These are phyloP conservation scores for Acronicta leporina DNA, from an alignment of 2,888 invertebrate species.

Conservation along the genomic window DNA sequence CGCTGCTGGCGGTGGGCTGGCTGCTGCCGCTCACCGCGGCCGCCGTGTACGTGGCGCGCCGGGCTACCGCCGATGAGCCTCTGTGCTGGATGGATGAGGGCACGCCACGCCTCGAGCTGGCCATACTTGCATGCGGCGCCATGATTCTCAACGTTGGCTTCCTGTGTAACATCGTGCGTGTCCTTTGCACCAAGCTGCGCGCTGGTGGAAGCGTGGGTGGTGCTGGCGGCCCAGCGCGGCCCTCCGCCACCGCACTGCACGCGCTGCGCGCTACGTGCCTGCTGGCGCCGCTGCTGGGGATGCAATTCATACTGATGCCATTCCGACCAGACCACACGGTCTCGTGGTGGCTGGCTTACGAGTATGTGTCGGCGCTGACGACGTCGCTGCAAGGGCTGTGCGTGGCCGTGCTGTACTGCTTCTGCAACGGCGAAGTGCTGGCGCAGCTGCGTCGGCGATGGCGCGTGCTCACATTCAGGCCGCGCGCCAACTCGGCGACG, in stretches of 20 bases:
- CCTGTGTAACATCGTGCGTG: constrained; percentile 96
- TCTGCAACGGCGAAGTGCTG: constrained; percentile 98
- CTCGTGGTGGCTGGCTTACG: constrained; percentile 94
- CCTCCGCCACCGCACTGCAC: constrained; percentile 92
- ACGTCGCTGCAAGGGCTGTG: constrained; percentile 97
- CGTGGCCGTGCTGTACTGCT: constrained; percentile 97
- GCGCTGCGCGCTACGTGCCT: constrained; percentile 95
- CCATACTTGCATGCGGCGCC: constrained; percentile 93
- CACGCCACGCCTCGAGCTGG: constrained; percentile 92
- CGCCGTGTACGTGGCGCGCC: constrained; percentile 91
- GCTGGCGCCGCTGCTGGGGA: constrained; percentile 96
- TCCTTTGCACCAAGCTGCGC: constrained; percentile 94
- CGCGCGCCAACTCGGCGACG: constrained; percentile 95
- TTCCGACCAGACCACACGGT: constrained; percentile 93
- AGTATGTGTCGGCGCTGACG: constrained; percentile 95
- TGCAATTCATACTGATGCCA: constrained; percentile 96
- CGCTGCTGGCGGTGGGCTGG: constrained; percentile 96
- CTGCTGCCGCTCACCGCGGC: constrained; percentile 92
- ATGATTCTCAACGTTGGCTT: constrained; percentile 95
- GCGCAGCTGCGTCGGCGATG: constrained; percentile 95
- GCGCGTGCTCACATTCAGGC: constrained; percentile 94
- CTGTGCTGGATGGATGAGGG: constrained; percentile 93
- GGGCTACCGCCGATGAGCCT: constrained; percentile 85
- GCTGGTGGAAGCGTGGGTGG: constrained; percentile 89
- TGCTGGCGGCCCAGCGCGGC: constrained; percentile 89